A percentile compares a stretch with the other conserved stretches of the same genome.
These are phyloP conservation scores for Cephalopterus ornatus DNA, from an alignment of 2,113 vertebrate species.

Conservation along the genomic window DNA sequence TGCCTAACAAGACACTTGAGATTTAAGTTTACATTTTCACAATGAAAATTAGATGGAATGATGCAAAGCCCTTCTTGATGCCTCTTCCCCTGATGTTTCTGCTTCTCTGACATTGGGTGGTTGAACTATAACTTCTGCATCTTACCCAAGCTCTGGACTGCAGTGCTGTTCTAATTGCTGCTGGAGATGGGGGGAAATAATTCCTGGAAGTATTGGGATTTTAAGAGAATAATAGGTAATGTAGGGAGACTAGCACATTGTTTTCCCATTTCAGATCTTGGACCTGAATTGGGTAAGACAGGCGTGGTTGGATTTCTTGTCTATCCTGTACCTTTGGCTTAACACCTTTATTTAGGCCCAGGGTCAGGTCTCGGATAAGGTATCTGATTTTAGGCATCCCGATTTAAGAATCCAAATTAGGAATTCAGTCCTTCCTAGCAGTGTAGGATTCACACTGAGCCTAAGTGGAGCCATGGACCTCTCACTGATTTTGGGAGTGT, in stretches of 20 bases:
- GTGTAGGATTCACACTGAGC: background rate
- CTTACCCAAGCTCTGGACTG: background rate
- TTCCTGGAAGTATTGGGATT: background rate
- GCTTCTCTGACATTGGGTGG: background rate
- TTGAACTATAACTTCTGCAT: background rate
- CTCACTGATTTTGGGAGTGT: background rate
- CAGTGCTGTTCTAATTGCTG: background rate
- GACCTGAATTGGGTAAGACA: background rate
- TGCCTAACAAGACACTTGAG: conserved; percentile 65
- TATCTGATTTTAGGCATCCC: background rate
- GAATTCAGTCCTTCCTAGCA: background rate
- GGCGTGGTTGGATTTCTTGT: background rate
- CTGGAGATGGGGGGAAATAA: background rate
- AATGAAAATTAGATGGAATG: conserved; percentile 45
- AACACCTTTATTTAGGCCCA: background rate
- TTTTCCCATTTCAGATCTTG: background rate
- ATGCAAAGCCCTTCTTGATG: conserved; percentile 18
- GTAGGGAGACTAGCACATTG: background rate
- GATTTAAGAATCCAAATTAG: background rate
- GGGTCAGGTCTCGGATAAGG: background rate
- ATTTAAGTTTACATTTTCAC: conserved; percentile 47
- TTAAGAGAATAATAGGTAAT: background rate
- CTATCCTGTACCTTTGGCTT: background rate
- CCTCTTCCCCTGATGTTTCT: background rate
- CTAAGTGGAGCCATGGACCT: background rate